Base-by-base conservation (phyloP, 2,113 vertebrate genomes). In the Sialia sialis region DNA sequence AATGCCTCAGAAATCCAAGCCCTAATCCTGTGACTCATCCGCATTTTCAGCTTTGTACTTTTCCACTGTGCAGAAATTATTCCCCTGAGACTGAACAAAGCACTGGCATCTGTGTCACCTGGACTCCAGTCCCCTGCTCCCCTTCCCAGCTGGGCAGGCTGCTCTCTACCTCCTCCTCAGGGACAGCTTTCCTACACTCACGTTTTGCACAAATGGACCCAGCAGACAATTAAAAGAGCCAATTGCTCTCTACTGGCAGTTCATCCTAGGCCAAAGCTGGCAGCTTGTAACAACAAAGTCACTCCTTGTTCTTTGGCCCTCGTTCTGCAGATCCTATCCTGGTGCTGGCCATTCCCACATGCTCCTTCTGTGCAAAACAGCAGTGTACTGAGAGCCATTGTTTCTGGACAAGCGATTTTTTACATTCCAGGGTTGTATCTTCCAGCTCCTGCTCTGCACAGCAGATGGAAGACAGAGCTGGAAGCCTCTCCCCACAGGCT, bases 1-100 rank as follows among this genome's bases (percentile, higher is more conserved):
- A 84, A 74, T 29, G 66, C 78, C 93, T 87, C 85, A 79, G 70
- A 93, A 92, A 60, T 5, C 9, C 48, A 79, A 93, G 85, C 76
- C 82, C 27, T 93, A 87, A 96, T 90, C 91, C 93, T 91, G 48
- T 95, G 91, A 91, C 82, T 93, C 94, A 94, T 93, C 70, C 5
- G 0, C 41, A 48, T 73, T 54, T 78, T 67, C 89, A 88, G 92
- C 79, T 81, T 88, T 84, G 92, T 88, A 84, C 82, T 95, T 94
- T 96, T 95, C 91, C 85, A 90, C 83, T 84, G 69, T 39, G 80
- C 60, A 87, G 89, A 62, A 92, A 59, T 21, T 0, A 78, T 49
- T 79, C 89, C 56, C 23, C 86, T 26, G 10, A 67, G 78, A 91
- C 41, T 48, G n/a, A 36, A 62, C 52, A 80, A 87, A 91, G 34